Evolutionary conservation across 1,140 invertebrate species (phyloP), one percentile per base, ranked within the genome.

Genomic region (Scaptomyza pallida): DNA sequence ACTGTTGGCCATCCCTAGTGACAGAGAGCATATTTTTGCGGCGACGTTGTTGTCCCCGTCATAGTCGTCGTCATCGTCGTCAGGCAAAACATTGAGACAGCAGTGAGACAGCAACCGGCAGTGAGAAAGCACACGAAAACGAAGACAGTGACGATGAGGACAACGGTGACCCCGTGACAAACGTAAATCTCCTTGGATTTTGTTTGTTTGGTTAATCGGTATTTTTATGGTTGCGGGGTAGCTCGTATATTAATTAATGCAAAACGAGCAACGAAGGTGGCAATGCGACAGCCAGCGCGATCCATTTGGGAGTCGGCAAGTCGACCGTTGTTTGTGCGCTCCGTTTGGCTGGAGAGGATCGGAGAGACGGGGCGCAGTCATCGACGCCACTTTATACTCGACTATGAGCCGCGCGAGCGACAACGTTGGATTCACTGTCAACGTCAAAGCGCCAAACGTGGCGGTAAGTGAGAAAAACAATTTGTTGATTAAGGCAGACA

Each of bases 281-380:
- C 16, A 57, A 67, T 64, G 61, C 17, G 69, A 55, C 63, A 61
- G 17, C 65, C 67, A 63, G 74, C 77, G 57, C 52, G 73, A 33
- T 78, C 90, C 47, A 91, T 91, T 79, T 91, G 90, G 90, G 90
- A 91, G 71, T 89, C 90, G 48, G 81, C 90, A 45, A 90, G 88
- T 67, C 79, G 90, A 33, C 90, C 90, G 45, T 47, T 91, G 45
- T 91, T 91, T 59, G 88, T 91, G 59, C 88, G 88, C 47, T 91
- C 90, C 23, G 89, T 90, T 68, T 91, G 90, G 90, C 37, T 85
- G 51, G 89, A 91, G 62, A 59, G 67, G 13, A 82, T 69, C 57
- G 71, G 75, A 3, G 70, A 78, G 9, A 40, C 23, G 8, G 75
- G 74, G 1, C 75, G 75, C 43, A 70, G 75, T 40, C 68, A 69